Evolutionary conservation across 2,888 invertebrate species (phyloP), one percentile per base, ranked within the genome.

Genomic region (Plemyria rubiginata): DNA sequence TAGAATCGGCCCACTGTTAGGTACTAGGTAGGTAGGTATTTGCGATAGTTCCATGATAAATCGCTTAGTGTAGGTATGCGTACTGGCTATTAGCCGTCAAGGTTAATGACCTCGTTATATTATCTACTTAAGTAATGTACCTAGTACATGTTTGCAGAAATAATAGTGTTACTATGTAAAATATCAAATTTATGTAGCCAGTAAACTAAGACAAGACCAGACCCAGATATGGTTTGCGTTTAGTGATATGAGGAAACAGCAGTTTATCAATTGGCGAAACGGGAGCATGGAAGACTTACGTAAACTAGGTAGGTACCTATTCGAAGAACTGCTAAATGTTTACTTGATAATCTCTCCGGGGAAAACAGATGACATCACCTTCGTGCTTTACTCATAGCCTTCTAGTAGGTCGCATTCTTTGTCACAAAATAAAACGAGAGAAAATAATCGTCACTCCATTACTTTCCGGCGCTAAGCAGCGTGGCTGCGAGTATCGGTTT

Each of bases 391-490:
- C 36, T 38, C 32, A 4, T 8, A 32, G n/a, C n/a, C n/a, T n/a
- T n/a, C n/a, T n/a, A 52, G 52, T 22, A 52, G 40, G 40, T 22
- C 40, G 16, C 6, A 36, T 36, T 36, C 36, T 36, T 11, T 36
- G 36, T 36, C 36, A 22, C 22, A 36, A 36, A 36, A 36, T 11
- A 51, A 15, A 51, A 51, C 13, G 32, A 8, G 32, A 32, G 32
- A 32, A 22, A 22, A 32, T 32, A 5, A 8, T 32, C 32, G 6
- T 32, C 32, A 32, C 32, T 32, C 22, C 32, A 6, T 32, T 32
- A 32, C 4, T 32, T 22, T 22, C 22, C 3, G 22, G 22, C 22
- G 22, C 22, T 3, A 3, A 22, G 22, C 22, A 22, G 22, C 22
- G 22, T 22, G 22, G 22, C 22, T 22, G 22, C 22, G 22, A 2